A percentile compares a stretch with the other conserved stretches of the same genome.
phyloP scores from a whole-genome alignment of 2,113 vertebrate species.

The Glaucomys volans region DNA sequence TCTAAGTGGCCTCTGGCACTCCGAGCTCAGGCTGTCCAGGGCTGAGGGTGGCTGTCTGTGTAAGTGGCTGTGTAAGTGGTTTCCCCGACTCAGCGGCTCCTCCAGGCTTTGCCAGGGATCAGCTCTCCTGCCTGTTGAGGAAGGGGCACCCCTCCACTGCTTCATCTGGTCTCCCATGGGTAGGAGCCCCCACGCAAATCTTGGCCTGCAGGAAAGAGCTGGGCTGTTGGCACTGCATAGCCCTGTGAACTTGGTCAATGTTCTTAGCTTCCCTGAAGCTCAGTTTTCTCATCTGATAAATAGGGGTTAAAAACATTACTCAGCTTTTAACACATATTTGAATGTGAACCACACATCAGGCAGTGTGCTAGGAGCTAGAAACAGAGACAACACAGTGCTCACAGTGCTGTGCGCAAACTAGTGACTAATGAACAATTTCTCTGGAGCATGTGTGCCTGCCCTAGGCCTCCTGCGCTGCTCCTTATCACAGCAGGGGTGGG shows the following conservation, averaged over 20 bases:
- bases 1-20: neutral
- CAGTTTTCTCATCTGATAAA: neutral
- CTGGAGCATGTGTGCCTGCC: neutral
- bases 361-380: neutral
- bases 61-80: neutral
- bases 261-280: neutral
- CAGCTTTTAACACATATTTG: neutral
- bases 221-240: neutral
- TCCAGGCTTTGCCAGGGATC: neutral
- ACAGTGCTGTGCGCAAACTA: fast-evolving
- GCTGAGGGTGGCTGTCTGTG: too few relatives aligned
- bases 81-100: neutral
- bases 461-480: neutral
- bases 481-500: too few relatives aligned
- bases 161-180: too few relatives aligned
- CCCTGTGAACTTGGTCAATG: neutral
- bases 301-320: neutral
- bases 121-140: neutral
- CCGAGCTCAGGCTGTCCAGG: neutral
- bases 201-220: fast-evolving
- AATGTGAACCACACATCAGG: neutral
- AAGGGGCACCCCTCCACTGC: fast-evolving
- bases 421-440: neutral
- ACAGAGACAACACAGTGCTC: neutral
- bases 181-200: too few relatives aligned